Percentiles rank a stretch among this genome's conserved stretches.
phyloP scores from a whole-genome alignment of 2,888 invertebrate species.

The Galeruca laticollis region DNA sequence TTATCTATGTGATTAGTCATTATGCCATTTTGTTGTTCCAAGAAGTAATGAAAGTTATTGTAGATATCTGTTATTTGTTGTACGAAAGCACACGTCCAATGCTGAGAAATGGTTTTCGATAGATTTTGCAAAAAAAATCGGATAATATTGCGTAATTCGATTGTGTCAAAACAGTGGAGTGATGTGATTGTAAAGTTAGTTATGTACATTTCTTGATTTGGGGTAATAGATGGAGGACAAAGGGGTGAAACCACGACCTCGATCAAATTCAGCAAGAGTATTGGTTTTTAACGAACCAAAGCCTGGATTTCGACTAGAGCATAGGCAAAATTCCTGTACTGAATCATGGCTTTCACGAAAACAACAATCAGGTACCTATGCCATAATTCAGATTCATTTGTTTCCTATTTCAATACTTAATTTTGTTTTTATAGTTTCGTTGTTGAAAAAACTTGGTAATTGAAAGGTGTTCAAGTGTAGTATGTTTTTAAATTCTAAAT shows the following conservation, averaged over 20 bases:
- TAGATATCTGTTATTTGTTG: conserved; percentile 30
- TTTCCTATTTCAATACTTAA: neutral
- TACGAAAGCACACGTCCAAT: conserved; percentile 31
- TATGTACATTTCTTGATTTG: conserved; percentile 46
- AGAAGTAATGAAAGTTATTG: conserved; percentile 26
- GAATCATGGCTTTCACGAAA: conserved; percentile 45
- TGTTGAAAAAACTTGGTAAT: neutral
- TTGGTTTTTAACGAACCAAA: conserved; percentile 81
- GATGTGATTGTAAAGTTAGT: conserved; percentile 46
- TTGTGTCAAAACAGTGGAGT: conserved; percentile 43
- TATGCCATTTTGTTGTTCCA: conserved; percentile 31
- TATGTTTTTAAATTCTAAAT: conserved; percentile 1
- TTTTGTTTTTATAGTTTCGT: neutral
- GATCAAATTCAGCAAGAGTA: conserved; percentile 78
- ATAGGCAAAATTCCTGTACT: conserved; percentile 54
- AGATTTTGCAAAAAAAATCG: conserved; percentile 27
- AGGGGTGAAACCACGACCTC: conserved; percentile 62
- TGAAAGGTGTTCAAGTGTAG: neutral
- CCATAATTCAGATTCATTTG: conserved; percentile 8
- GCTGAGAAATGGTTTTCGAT: conserved; percentile 42
- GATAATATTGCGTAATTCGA: conserved; percentile 38
- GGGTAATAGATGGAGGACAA: conserved; percentile 62
- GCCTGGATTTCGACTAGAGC: conserved; percentile 50
- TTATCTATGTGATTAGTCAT: conserved; percentile 2
- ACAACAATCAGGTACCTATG: conserved; percentile 57